phyloP scores from a whole-genome alignment of 2,888 invertebrate genomes.

The Oscheius myriophilus region DNA sequence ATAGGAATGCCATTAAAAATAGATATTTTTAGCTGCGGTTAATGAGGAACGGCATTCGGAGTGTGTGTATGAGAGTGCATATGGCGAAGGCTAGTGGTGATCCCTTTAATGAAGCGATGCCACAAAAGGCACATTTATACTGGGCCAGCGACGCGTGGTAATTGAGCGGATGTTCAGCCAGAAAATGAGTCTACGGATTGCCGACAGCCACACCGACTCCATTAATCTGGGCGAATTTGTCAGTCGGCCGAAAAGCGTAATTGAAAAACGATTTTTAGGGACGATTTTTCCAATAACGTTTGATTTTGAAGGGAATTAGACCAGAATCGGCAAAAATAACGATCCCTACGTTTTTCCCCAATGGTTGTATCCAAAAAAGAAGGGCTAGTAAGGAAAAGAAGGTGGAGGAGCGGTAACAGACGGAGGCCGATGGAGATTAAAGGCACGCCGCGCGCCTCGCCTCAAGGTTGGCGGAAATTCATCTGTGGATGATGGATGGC shows the following conservation, averaged over 20 bases:
- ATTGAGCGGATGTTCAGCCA: slow-evolving; percentile 25
- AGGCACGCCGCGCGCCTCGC: slow-evolving; percentile 7
- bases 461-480: slow-evolving; percentile 24
- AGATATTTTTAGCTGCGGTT: too few species aligned
- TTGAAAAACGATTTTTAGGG: slow-evolving; percentile 8
- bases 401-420: slow-evolving; percentile 6
- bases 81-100: too few species aligned
- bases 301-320: slow-evolving; percentile 20
- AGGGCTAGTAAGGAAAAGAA: not conserved
- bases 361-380: too few species aligned
- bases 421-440: slow-evolving; percentile 5
- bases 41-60: too few species aligned
- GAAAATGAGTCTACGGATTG: slow-evolving; percentile 12
- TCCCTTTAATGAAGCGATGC: slow-evolving; percentile 11
- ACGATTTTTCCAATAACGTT: not conserved
- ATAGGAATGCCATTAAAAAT: too few species aligned
- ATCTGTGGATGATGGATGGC: slow-evolving; percentile 23
- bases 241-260: not conserved
- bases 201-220: not conserved
- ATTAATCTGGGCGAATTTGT: too few species aligned
- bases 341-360: too few species aligned
- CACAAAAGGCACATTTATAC: slow-evolving; percentile 21
- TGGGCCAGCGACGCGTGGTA: slow-evolving; percentile 15
- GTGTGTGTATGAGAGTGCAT: too few species aligned
- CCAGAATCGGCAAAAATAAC: too few species aligned